Evolutionary conservation across 64 coral and sea anemone species (phyloP).

Genomic region (Montipora capricornis): DNA sequence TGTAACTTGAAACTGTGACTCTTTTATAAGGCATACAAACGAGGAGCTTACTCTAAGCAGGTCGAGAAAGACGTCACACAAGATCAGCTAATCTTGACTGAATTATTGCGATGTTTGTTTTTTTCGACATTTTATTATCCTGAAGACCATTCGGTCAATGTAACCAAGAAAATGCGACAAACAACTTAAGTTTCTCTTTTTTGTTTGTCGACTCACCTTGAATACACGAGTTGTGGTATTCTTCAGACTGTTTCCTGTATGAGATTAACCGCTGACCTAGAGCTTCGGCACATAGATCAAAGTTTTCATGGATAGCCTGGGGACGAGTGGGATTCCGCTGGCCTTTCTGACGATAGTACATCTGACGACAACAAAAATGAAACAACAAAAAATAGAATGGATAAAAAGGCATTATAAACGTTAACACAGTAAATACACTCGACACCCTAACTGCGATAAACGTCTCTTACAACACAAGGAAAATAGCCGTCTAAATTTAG

Average conservation of each 20-base stretch:
- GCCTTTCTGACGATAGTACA: constrained; percentile 97
- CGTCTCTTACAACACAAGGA: too few species aligned
- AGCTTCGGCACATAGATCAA: constrained; percentile 84
- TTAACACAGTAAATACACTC: too few species aligned
- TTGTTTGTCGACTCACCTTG: constrained; percentile 61
- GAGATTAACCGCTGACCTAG: constrained; percentile 86
- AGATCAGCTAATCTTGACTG: too few species aligned
- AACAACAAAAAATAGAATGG: not conserved
- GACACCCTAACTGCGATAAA: too few species aligned
- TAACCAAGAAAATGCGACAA: not conserved
- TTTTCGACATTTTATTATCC: too few species aligned
- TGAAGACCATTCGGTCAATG: too few species aligned
- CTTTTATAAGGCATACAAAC: too few species aligned
- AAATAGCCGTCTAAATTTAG: not conserved
- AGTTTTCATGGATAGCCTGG: constrained; percentile 97
- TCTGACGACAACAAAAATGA: constrained; percentile 46
- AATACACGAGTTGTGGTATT: constrained; percentile 98
- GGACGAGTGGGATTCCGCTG: constrained; percentile 82
- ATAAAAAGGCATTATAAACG: too few species aligned
- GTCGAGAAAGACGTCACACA: too few species aligned
- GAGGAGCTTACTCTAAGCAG: too few species aligned
- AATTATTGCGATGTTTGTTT: too few species aligned
- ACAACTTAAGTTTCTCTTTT: not conserved
- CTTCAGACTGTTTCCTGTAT: constrained; percentile 93
- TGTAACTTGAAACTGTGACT: too few species aligned